phyloP scores from a whole-genome alignment of 1,140 invertebrate species.

The Bombus waltoni region DNA sequence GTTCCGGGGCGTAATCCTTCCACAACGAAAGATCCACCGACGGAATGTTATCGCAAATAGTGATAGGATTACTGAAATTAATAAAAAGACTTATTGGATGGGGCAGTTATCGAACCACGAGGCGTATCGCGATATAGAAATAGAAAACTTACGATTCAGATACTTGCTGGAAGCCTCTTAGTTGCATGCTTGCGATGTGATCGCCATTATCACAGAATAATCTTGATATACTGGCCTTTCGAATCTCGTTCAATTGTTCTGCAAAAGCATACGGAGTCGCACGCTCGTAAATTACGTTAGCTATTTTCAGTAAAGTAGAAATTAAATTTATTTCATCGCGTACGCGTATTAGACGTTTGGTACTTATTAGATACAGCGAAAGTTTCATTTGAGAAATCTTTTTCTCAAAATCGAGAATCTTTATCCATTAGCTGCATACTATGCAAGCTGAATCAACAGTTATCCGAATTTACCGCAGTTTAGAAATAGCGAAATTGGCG shows the following conservation, averaged over 20 bases:
- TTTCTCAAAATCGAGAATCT: no score
- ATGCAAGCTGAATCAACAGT: no score
- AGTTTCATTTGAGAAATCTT: neutral
- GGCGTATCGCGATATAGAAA: neutral
- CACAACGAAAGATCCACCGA: conserved; percentile 86
- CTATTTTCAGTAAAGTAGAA: no score
- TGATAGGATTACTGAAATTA: conserved; percentile 86
- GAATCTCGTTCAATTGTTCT: conserved; percentile 94
- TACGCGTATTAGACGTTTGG: no score
- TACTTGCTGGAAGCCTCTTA: conserved; percentile 84
- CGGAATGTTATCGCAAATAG: conserved; percentile 86
- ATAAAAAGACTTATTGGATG: neutral
- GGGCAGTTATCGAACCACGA: neutral
- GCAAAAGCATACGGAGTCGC: conserved; percentile 50
- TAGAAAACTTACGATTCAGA: conserved; percentile 83
- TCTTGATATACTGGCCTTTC: conserved; percentile 91
- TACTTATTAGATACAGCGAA: no score
- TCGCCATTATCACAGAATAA: conserved; percentile 95
- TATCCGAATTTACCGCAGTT: neutral
- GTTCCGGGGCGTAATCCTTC: conserved; percentile 81
- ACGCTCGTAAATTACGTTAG: no score
- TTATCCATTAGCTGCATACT: no score
- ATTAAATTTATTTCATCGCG: no score
- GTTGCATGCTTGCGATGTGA: conserved; percentile 89
- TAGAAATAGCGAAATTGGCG: neutral